A percentile compares a stretch with the other conserved stretches of the same genome.
Conservation (phyloP, 53 echinoderm and acorn worm species). For the Stichopus horrens region DNA sequence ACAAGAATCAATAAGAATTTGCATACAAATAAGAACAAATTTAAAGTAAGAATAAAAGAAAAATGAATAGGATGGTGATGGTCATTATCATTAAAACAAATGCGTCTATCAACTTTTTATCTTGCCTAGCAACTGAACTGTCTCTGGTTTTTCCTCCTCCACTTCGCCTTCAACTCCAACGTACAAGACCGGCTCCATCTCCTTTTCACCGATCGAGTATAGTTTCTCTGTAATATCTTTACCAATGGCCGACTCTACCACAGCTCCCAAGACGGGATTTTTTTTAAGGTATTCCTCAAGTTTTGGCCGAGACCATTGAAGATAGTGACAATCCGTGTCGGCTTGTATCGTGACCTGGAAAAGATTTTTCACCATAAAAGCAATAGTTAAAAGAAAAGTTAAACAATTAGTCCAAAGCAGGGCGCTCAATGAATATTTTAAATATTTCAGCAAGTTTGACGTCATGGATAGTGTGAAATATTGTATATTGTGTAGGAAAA, state of each 20-base stretch:
- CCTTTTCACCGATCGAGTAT: constrained; percentile 78
- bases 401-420: not conserved
- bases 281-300: constrained; percentile 79
- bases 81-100: too few species aligned
- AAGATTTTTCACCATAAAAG: not conserved
- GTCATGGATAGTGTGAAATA: too few species aligned
- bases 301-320: constrained; percentile 78
- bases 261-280: constrained; percentile 74
- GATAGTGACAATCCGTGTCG: constrained; percentile 85
- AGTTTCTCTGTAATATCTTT: constrained; percentile 91
- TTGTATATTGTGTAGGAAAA: too few species aligned
- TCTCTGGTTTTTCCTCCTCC: not conserved
- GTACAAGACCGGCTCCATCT: constrained; percentile 33
- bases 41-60: too few species aligned
- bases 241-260: constrained; percentile 84
- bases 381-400: not conserved
- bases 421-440: not conserved
- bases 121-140: constrained; percentile 25
- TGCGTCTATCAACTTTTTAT: too few species aligned
- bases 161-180: constrained; percentile 38
- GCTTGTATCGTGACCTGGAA: constrained; percentile 86
- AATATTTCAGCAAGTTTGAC: not conserved
- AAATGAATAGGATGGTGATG: too few species aligned
- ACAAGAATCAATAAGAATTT: too few species aligned
- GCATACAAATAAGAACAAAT: too few species aligned